Conservation (phyloP, 2,113 vertebrate genomes). For the Alexandromys fortis region DNA sequence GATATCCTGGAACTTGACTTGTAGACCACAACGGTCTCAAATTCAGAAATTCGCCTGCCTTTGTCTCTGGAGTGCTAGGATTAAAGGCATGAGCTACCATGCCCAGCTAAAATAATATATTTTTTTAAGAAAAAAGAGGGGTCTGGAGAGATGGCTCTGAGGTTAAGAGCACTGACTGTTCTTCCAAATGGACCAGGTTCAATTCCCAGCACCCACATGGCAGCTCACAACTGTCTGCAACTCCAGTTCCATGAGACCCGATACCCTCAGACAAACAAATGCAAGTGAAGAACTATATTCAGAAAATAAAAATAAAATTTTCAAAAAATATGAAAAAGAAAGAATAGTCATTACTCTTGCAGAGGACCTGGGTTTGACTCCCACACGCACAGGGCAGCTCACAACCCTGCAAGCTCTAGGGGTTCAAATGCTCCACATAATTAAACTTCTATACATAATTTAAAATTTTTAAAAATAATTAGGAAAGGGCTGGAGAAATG, state of each 20-base stretch:
- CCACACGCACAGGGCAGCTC: neutral
- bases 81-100: neutral
- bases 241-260: no score
- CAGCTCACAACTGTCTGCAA: no score
- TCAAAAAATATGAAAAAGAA: no score
- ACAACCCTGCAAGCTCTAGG: neutral
- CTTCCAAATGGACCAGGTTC: no score
- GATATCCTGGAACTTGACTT: neutral
- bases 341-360: neutral
- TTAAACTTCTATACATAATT: neutral
- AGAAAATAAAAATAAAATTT: no score
- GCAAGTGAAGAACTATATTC: no score
- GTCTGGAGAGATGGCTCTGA: no score
- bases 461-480: neutral
- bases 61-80: neutral
- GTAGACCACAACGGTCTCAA: neutral
- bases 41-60: neutral
- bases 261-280: no score
- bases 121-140: neutral
- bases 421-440: neutral
- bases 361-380: neutral
- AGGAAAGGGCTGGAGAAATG: neutral
- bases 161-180: no score
- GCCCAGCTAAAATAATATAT: neutral
- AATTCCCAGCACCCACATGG: no score